Percentiles rank a stretch among this genome's conserved stretches.
phyloP scores from a whole-genome alignment of 2,797 vertebrate genomes.

The Parauchenoglanis ngamensis region DNA sequence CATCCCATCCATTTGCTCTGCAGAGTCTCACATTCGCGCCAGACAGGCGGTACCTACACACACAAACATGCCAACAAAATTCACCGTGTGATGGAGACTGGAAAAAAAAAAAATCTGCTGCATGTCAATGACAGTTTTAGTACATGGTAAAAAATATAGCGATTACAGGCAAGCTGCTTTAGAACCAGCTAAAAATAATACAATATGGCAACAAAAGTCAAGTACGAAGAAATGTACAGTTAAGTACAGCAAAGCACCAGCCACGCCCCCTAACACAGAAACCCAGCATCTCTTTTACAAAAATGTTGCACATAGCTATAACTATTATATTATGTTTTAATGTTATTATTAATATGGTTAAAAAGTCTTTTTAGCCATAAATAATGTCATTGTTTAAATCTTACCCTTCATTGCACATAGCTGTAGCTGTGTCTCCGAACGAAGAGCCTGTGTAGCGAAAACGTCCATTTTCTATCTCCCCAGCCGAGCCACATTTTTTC shows the following conservation, averaged over 20 bases:
- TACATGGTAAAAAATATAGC: neutral
- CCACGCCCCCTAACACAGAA: neutral
- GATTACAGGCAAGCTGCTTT: neutral
- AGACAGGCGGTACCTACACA: constrained; percentile 63
- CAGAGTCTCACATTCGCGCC: constrained; percentile 65
- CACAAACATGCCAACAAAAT: neutral
- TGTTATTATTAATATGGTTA: neutral
- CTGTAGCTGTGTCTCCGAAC: constrained; percentile 71
- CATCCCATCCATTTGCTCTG: constrained; percentile 68
- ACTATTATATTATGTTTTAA: neutral
- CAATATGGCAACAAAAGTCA: neutral
- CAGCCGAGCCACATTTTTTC: constrained; percentile 69
- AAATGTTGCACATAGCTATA: neutral
- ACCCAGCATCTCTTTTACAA: neutral
- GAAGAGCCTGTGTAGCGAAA: constrained; percentile 65
- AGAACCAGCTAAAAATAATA: neutral
- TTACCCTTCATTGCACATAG: constrained; percentile 62
- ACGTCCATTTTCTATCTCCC: constrained; percentile 66
- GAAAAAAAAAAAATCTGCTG: neutral
- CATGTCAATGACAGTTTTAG: too few species aligned
- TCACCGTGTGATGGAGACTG: neutral
- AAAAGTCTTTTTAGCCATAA: neutral
- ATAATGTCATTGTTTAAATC: neutral
- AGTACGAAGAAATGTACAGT: neutral
- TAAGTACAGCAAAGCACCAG: neutral